Evolutionary conservation across 1,140 invertebrate species (phyloP), one percentile per base, ranked within the genome.

Genomic region (Drosophila sechellia): DNA sequence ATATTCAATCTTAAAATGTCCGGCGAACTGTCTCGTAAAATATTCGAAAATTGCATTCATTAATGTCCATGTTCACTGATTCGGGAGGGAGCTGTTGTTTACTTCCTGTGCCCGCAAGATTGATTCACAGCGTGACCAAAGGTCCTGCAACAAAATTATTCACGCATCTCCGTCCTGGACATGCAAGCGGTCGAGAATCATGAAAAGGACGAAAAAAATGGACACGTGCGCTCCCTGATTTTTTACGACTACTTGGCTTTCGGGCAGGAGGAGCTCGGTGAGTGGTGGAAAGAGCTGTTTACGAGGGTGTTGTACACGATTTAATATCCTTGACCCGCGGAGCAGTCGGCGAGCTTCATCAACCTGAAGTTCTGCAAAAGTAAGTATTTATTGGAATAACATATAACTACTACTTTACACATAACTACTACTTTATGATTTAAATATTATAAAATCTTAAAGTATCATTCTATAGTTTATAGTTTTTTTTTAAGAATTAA

Each of bases 71-170:
- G 46, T 48, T 70, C 64, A 46, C n/a, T 25, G 49, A 43, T 59
- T 35, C 42, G 43, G 5, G 22, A 39, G 55, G 55, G 54, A 63
- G 46, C 48, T 22, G 54, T 59, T 81, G 74, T 87, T 78, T 71
- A 79, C 78, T 70, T 87, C 74, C 81, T 78, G 69, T 78, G 58
- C 58, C 81, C 77, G 72, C 81, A 90, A 90, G 86, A 90, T 90
- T 90, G 86, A 90, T 90, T 90, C 86, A 90, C 87, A 90, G 86
- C 86, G 69, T 90, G 86, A 87, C 87, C 86, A 87, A 87, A 87
- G 83, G 83, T 87, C 83, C 76, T 79, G 83, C 79, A 79, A 58
- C 52, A 79, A 77, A 77, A 87, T 83, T 87, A 87, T 87, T 89
- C 83, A 87, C 84, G 83, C 84, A 60, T 87, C 84, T 77, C 65